phyloP scores from a whole-genome alignment of 2,797 vertebrate genomes.

The Rhadinocentrus ornatus region DNA sequence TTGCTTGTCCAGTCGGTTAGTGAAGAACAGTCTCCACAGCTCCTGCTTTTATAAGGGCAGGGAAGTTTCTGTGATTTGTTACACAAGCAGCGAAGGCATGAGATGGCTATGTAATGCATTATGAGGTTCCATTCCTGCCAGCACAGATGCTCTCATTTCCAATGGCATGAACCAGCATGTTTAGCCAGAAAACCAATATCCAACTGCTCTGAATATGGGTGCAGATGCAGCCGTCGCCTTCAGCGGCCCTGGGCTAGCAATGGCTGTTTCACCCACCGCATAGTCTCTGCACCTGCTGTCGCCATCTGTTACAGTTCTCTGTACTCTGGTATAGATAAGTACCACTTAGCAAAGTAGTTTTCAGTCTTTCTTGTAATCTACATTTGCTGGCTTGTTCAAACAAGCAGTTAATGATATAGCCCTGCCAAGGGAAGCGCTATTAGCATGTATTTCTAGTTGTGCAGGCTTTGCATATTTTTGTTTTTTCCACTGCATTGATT shows the following conservation, averaged over 20 bases:
- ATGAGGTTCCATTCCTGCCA: background rate
- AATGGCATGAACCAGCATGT: background rate
- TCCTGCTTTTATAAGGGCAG: background rate
- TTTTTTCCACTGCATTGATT: too few relatives aligned
- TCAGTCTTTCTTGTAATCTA: background rate
- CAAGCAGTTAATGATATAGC: background rate
- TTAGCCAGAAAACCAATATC: background rate
- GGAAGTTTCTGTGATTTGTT: too few relatives aligned
- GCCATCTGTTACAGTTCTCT: background rate
- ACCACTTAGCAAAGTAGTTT: background rate
- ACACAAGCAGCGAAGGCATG: too few relatives aligned
- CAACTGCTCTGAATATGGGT: background rate
- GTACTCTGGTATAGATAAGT: background rate
- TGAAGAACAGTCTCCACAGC: background rate
- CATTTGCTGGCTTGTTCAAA: background rate
- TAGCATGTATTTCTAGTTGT: background rate
- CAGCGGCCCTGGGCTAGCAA: background rate
- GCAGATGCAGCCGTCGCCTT: background rate
- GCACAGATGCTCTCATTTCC: background rate
- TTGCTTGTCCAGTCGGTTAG: background rate
- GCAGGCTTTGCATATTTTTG: background rate
- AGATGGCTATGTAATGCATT: background rate
- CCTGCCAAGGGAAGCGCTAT: background rate
- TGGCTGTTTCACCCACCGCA: background rate
- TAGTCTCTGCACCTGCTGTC: background rate